Evolutionary conservation across 1,140 invertebrate species (phyloP), one percentile per base, ranked within the genome.

Genomic region (Polypedilum vanderplanki): DNA sequence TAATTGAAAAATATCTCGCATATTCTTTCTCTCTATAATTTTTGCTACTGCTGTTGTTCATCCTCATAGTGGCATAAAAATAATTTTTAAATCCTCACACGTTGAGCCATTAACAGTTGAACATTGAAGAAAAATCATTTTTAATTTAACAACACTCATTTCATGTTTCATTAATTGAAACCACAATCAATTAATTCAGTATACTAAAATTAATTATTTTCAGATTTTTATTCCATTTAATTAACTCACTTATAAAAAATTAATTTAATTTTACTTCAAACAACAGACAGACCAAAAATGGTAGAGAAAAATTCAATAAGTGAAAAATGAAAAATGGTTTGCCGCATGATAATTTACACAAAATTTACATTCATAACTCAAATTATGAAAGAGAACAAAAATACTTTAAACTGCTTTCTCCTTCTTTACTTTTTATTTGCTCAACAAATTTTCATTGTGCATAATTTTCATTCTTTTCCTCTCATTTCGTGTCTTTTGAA

Each of bases 331-430:
- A 15, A 57, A 57, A 57, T n/a, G 46, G 46, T 15, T 57, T 33
- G 46, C 46, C 46, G 46, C 46, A 57, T 57, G 12, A 57, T 57
- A 57, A 57, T 57, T 57, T 57, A 57, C 46, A 57, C 46, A 57
- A 57, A 57, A 57, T 57, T 57, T 57, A 57, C 46, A 57, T 57
- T 57, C 46, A 57, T 57, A n/a, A n/a, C n/a, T n/a, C 41, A 46
- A 46, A 46, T 46, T 41, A 7, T 41, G 10, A 46, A 46, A 1
- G 15, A 15, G 41, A 46, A 46, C 2, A 46, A 12, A 12, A 57
- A n/a, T 57, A n/a, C n/a, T 57, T 57, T 57, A 12, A 57, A 46
- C 15, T 46, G 15, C 1, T 41, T 57, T 12, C 46, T 57, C n/a
- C 46, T 57, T 57, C n/a, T 15, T 8, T 1, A 46, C 8, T 10